Base-by-base conservation (phyloP, 2,797 vertebrate species). In the Chloroceryle amazona region DNA sequence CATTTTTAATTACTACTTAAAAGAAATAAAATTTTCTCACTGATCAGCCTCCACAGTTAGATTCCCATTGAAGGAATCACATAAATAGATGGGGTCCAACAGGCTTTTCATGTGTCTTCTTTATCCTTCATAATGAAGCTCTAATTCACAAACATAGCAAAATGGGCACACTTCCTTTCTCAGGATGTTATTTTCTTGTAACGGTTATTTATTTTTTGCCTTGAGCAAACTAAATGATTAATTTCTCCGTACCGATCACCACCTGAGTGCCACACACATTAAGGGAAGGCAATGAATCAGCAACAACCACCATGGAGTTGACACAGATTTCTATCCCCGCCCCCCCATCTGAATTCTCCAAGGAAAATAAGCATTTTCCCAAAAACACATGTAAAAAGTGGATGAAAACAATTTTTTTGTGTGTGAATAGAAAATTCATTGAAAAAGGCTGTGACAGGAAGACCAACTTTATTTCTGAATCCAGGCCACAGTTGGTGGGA, bases 351-450 rank as follows among this genome's bases (percentile, higher is more conserved):
- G 51, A 90, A 80, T 93, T 89, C 35, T 81, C 55, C 60, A 72
- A 72, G 42, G 68, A 79, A 94, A 91, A 90, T 18, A 81, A 76
- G 25, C 8, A 62, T 84, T 84, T 88, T 73, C 58, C 26, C 84
- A 89, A 95, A 47, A 89, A 82, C 47, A 86, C 42, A 84, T 60
- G 67, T 84, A 66, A 76, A 92, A 92, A 84, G 25, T 4, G 1
- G 73, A 86, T 89, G 22, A 89, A 87, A 75, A 60, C 10, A 18
- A 13, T 5, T 35, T 65, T 90, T 35, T 92, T 91, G 11, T 95
- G 88, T 85, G n/a, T 92, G 73, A 96, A 94, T 73, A 97, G 62
- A 70, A 75, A 90, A 90, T 93, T 93, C 93, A 96, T 96, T 96
- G 92, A 86, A 94, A 90, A 96, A 90, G 35, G 31, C 73, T 96